Evolutionary conservation across 2,888 invertebrate genomes (phyloP), one percentile per base, ranked within the genome.

Genomic region (Microctonus hyperodae): DNA sequence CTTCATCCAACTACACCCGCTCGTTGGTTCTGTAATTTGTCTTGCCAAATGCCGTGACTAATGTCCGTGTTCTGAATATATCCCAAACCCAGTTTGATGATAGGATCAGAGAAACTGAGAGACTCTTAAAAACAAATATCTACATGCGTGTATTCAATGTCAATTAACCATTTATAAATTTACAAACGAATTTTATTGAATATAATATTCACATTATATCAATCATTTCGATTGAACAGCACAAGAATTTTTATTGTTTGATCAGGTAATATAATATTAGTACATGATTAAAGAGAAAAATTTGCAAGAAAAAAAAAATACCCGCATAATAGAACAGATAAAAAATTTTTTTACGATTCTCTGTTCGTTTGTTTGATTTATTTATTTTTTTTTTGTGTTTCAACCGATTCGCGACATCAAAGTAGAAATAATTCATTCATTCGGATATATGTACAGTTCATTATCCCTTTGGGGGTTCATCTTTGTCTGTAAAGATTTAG

Each of bases 1-100:
- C 44, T 44, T 44, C 44, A 44, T 44, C 44, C 44, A 44, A 44
- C 44, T 44, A 44, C 20, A 44, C 20, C 16, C 44, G 44, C 44
- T 44, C 44, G 44, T 44, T 44, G 44, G 44, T 44, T 44, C 44
- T 44, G 44, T 44, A 44, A 44, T 44, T 44, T 44, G 44, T 44
- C 44, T 44, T 44, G 44, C 44, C 44, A 44, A 44, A 44, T 44
- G 44, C 44, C 44, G 44, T 44, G 44, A 44, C 44, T 44, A 44
- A 44, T 44, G 44, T 16, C 16, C 44, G 44, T 44, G 44, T 16
- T 44, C 20, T 16, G 44, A 44, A 44, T 44, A 44, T 44, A 44
- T 44, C 44, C n/a, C 16, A 20, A 44, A 44, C 44, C 9, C 16
- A 2, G 16, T 44, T 44, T 44, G 44, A 44, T 44, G 20, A 44